Base-by-base conservation (phyloP, 2,113 vertebrate species). In the Blennius ocellaris region DNA sequence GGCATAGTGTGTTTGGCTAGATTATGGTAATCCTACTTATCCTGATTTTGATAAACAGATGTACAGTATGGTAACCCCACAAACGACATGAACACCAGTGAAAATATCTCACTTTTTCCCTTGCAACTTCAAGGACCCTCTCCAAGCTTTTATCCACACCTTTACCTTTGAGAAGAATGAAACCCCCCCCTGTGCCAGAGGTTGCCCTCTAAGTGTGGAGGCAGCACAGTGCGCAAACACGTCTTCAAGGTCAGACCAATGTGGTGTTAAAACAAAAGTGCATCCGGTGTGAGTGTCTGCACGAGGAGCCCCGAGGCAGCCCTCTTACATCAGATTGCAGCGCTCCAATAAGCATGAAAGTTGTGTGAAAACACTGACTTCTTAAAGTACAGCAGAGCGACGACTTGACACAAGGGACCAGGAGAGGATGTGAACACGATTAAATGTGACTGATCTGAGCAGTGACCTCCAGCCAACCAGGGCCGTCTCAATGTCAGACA, bases 401-500 rank as follows among this genome's bases (percentile, higher is more conserved):
- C 49, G 65, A 75, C 68, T 57, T 66, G 51, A 71, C 81, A 66
- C 69, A 53, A 17, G 9, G 14, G 10, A 69, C 69, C 17, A 47
- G 60, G 21, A 58, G 50, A 71, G 1, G 40, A 84, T 66, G 73
- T 81, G 69, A 74, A 39, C 68, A 40, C n/a, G 52, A 86, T 83
- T 75, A 59, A 78, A 79, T 65, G 52, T 60, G 81, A 76, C 63
- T 80, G 76, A 87, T 85, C 47, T 73, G 76, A 73, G 86, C 78
- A 80, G 68, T 57, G 76, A 87, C 90, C 90, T 89, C 80, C 64
- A 85, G 82, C 73, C 50, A 58, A 69, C 38, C 21, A 76, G 61
- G 65, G 30, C 69, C 30, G 67, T 76, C 72, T 87, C 84, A 86
- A 78, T 89, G 89, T 89, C 81, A 84, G 69, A 56, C 80, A 56